These are phyloP conservation scores for Equus quagga DNA, from an alignment of 2,113 vertebrate species.

Conservation along the genomic window DNA sequence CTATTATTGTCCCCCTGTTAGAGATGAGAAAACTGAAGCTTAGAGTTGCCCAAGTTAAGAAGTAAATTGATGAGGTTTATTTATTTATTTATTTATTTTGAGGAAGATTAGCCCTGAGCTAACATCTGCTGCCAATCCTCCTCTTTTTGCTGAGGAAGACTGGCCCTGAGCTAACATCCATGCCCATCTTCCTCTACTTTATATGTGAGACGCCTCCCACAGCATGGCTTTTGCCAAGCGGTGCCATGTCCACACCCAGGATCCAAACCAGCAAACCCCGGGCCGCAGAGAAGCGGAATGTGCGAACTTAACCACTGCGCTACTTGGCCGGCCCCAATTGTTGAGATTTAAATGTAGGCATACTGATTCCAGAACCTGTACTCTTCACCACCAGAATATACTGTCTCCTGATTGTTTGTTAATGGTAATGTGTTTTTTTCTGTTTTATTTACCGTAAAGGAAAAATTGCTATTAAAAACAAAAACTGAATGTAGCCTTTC, in stretches of 20 bases:
- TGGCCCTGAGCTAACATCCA: too few species aligned
- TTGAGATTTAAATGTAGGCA: background rate
- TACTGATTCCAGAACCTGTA: background rate
- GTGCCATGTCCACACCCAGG: too few species aligned
- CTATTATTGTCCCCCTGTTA: background rate
- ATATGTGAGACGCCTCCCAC: too few species aligned
- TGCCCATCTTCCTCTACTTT: too few species aligned
- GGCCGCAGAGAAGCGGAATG: too few species aligned
- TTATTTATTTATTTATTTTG: too few species aligned
- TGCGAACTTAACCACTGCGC: too few species aligned
- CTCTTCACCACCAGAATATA: background rate
- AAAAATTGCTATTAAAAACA: conserved; percentile 30
- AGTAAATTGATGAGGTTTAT: background rate
- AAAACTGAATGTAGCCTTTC: conserved; percentile 21
- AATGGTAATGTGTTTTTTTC: background rate
- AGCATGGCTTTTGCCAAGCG: too few species aligned
- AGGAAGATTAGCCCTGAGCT: too few species aligned
- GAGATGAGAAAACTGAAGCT: background rate
- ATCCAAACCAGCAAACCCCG: too few species aligned
- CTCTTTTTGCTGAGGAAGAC: too few species aligned
- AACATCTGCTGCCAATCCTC: too few species aligned
- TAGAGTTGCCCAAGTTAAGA: background rate
- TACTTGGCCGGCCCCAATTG: background rate
- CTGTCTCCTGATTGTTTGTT: background rate
- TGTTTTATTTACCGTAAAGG: background rate